Base-by-base conservation (phyloP, 1,140 invertebrate genomes). In the Drosophila murphyi region DNA sequence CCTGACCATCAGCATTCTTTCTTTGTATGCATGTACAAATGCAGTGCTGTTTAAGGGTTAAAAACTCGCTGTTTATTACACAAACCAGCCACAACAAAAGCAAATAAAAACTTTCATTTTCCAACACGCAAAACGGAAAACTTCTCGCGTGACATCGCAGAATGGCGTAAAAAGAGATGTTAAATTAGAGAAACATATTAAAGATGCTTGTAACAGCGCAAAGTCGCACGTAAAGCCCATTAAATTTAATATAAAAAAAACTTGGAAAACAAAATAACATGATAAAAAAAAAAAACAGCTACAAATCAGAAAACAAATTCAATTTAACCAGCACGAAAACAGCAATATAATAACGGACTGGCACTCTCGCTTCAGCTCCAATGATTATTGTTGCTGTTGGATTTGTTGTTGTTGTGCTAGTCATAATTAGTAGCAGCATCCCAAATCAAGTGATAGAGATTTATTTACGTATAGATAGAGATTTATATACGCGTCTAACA, bases 211-310 rank as follows among this genome's bases (percentile, higher is more conserved):
- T 32, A 39, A 59, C 12, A 43, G 52, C 37, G 31, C 12, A 34
- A 35, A 74, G 52, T 57, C 69, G 73, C 83, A 83, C 80, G 77
- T 80, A 89, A 83, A 72, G 62, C 62, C 85, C 80, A 87, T 87
- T 83, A 89, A 88, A 83, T 83, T 83, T 80, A 77, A 83, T 87
- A 87, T 83, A 80, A 83, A 75, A 12, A 68, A 45, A 34, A 54
- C n/a, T 20, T 20, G 20, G 52, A 61, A 39, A 28, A 63, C 70
- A 45, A 70, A 35, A 67, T 12, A 43, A 7, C 52, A 43, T 10
- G 48, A 65, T 52, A 68, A n/a, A n/a, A n/a, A 75, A 76, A 51
- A 59, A 51, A 59, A 65, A 68, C 72, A 64, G 68, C 61, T 74
- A 67, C 74, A 80, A 72, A 80, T 61, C 64, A 68, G 50, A 69